These are phyloP conservation scores for Vultur gryphus DNA, from an alignment of 2,797 vertebrate species.

Conservation along the genomic window DNA sequence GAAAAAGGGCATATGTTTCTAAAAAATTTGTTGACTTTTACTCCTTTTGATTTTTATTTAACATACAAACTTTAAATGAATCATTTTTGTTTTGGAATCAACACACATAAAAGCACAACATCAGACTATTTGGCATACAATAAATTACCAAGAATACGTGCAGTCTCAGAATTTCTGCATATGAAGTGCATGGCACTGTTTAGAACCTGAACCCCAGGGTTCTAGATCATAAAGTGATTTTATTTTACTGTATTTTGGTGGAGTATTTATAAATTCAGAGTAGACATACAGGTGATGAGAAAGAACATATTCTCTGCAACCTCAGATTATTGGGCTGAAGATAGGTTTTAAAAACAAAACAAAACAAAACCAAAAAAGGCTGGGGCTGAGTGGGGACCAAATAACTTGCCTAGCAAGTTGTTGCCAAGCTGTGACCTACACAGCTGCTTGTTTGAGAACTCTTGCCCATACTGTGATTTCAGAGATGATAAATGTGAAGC, in stretches of 20 bases:
- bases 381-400: background rate
- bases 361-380: too few relatives aligned
- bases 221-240: background rate
- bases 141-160: background rate
- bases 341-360: background rate
- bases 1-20: background rate
- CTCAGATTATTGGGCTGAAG: background rate
- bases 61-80: background rate
- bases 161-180: background rate
- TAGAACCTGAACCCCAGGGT: background rate
- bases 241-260: background rate
- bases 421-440: conserved; percentile 6
- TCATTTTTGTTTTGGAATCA: background rate
- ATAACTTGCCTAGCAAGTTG: background rate
- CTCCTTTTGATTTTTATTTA: background rate
- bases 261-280: background rate
- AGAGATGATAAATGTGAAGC: conserved; percentile 12
- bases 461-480: conserved; percentile 1
- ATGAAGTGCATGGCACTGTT: background rate
- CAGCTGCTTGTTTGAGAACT: conserved; percentile 4
- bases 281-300: background rate
- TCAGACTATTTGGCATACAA: background rate
- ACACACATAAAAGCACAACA: background rate
- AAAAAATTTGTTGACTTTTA: background rate
- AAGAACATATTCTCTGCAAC: background rate